Percentiles rank a stretch among this genome's conserved stretches.
phyloP scores from a whole-genome alignment of 2,797 vertebrate species.

The Tapirus indicus region DNA sequence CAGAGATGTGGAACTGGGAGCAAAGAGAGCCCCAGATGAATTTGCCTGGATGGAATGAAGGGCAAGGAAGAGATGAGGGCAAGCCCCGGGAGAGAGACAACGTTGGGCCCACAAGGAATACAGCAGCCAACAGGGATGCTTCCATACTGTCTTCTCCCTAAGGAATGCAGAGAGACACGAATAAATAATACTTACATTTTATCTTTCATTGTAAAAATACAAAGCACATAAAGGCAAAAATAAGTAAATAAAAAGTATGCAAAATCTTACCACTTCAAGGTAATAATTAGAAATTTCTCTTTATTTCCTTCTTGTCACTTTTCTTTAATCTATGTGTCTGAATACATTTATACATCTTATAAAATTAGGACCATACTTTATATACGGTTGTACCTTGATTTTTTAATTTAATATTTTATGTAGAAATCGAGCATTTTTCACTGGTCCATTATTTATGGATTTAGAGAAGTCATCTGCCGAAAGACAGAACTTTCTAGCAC shows the following conservation, averaged over 20 bases:
- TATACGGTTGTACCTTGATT: neutral
- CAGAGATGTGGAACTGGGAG: neutral
- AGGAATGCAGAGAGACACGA: neutral
- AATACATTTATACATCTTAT: neutral
- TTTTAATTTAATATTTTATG: neutral
- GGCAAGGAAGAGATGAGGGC: neutral
- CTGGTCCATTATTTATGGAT: neutral
- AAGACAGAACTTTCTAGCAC: neutral
- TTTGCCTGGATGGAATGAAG: neutral
- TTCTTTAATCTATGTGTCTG: neutral
- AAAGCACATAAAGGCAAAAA: neutral
- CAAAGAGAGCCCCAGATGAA: neutral
- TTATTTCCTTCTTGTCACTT: neutral
- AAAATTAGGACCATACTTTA: neutral
- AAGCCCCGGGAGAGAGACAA: neutral
- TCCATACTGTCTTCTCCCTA: neutral
- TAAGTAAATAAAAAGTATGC: neutral
- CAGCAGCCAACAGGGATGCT: neutral
- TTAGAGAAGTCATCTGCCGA: neutral
- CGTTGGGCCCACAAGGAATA: fast-evolving
- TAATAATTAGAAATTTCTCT: neutral
- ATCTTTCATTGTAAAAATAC: neutral
- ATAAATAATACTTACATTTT: neutral
- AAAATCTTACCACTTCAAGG: neutral
- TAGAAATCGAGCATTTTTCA: neutral